Conservation (phyloP, 2,113 vertebrate species). For the Petrocephalus microphthalmus region DNA sequence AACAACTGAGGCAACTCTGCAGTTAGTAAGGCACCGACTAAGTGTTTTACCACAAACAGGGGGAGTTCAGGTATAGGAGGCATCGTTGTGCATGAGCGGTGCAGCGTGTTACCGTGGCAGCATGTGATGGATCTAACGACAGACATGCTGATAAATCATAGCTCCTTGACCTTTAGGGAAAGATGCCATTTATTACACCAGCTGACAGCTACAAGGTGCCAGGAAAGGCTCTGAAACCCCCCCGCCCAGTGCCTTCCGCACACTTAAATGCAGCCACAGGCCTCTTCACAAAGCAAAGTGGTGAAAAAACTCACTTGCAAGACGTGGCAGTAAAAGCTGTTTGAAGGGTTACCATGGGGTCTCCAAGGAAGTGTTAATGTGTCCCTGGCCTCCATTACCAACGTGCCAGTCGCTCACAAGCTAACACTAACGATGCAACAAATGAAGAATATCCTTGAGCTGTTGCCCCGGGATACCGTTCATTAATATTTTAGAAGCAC, state of each 20-base stretch:
- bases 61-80: background rate
- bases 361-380: background rate
- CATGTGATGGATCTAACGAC: background rate
- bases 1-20: background rate
- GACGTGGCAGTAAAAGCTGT: background rate
- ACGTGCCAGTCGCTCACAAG: background rate
- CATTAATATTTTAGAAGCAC: conserved; percentile 14
- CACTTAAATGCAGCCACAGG: background rate
- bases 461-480: conserved; percentile 24
- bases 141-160: background rate
- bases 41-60: background rate
- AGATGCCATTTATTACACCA: background rate
- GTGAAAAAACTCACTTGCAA: background rate
- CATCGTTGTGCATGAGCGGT: background rate
- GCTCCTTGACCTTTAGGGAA: conserved; percentile 18
- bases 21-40: background rate
- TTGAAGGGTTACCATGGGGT: background rate
- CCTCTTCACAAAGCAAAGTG: background rate
- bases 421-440: background rate
- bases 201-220: background rate
- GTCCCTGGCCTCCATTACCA: background rate
- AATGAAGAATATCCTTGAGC: conserved; percentile 9
- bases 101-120: background rate
- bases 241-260: background rate
- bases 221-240: background rate